Evolutionary conservation across 1,140 invertebrate species (phyloP).

Genomic region (Lethrus apterus): DNA sequence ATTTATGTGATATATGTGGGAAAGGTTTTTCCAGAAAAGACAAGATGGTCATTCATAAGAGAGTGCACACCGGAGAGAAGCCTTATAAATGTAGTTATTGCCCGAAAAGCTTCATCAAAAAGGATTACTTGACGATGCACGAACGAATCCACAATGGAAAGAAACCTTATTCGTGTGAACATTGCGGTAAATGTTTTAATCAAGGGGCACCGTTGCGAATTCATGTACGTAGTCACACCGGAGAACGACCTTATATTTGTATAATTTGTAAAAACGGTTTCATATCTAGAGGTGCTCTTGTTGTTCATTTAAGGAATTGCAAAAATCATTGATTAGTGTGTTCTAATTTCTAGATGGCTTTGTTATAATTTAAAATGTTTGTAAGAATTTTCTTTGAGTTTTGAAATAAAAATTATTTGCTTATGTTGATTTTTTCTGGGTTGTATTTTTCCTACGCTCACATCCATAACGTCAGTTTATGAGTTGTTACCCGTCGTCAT

Average conservation of each 20-base stretch:
- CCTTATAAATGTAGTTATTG: conserved; percentile 47
- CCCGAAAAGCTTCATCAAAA: conserved; percentile 46
- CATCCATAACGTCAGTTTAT: too few relatives aligned
- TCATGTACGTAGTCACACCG: conserved; percentile 42
- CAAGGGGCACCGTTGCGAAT: conserved; percentile 40
- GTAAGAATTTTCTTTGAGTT: too few relatives aligned
- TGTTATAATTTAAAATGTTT: too few relatives aligned
- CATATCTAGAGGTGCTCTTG: conserved; percentile 29
- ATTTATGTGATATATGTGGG: conserved; percentile 47
- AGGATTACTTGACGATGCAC: conserved; percentile 50
- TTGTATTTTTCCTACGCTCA: background rate
- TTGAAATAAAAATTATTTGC: too few relatives aligned
- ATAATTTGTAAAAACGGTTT: conserved; percentile 29
- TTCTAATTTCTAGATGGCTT: too few relatives aligned
- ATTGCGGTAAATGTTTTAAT: conserved; percentile 48
- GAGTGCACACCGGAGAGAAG: conserved; percentile 48
- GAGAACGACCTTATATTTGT: conserved; percentile 34
- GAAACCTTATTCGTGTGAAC: conserved; percentile 45
- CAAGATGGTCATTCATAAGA: conserved; percentile 53
- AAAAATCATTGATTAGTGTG: too few relatives aligned
- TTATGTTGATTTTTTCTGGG: background rate
- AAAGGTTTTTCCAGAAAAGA: conserved; percentile 52
- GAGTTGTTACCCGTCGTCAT: too few relatives aligned
- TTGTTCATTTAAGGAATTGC: conserved; percentile 35
- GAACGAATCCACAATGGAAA: conserved; percentile 50